phyloP scores from a whole-genome alignment of 2,113 vertebrate genomes.

The Chroicocephalus ridibundus region DNA sequence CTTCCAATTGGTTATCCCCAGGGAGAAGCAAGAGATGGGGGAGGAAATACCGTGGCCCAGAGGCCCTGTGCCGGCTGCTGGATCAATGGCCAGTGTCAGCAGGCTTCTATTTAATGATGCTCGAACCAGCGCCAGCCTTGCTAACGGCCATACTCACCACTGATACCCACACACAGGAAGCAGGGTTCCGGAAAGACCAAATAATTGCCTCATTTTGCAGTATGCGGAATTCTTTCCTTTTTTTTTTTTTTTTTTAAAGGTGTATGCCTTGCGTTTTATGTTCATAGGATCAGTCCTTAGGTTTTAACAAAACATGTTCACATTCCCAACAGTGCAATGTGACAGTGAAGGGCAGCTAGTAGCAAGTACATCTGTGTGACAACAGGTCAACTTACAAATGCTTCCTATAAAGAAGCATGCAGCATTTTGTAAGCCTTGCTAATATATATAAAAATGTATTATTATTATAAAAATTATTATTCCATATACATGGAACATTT shows the following conservation, averaged over 20 bases:
- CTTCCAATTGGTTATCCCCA: conserved; percentile 62
- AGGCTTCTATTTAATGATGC: conserved; percentile 78
- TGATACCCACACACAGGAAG: conserved; percentile 25
- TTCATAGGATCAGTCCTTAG: conserved; percentile 20
- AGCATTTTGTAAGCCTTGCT: background rate
- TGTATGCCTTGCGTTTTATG: conserved; percentile 14
- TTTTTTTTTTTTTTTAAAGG: conserved; percentile 32
- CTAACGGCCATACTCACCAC: conserved; percentile 66
- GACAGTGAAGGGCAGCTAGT: background rate
- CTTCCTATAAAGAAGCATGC: background rate
- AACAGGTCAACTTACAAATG: background rate
- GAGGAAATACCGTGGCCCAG: conserved; percentile 10
- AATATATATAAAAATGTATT: background rate
- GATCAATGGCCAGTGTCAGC: conserved; percentile 79
- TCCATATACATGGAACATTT: background rate
- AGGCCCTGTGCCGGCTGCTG: conserved; percentile 53
- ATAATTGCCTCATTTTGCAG: conserved; percentile 72
- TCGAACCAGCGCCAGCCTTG: conserved; percentile 44
- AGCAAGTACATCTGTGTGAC: background rate
- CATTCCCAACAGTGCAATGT: background rate
- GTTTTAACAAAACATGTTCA: background rate
- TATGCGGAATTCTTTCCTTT: background rate
- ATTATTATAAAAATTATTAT: background rate
- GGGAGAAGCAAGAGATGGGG: conserved; percentile 54
- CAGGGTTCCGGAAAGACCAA: conserved; percentile 44